These are phyloP conservation scores for Tragelaphus strepsiceros DNA, from an alignment of 2,113 vertebrate species.

Conservation along the genomic window DNA sequence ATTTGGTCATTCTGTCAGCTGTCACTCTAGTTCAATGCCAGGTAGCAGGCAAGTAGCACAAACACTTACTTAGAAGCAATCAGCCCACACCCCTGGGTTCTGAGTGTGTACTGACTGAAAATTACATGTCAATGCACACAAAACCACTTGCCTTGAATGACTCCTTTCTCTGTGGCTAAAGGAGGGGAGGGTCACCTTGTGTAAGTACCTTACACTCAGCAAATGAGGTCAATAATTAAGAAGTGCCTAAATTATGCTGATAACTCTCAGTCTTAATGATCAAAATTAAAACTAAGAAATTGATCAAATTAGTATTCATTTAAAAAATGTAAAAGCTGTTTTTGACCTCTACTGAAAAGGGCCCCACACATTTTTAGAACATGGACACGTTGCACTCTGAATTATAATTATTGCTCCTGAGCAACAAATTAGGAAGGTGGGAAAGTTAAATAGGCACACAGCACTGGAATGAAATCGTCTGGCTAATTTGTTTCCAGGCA, in stretches of 20 bases:
- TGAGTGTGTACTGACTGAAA: neutral
- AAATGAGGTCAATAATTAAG: constrained; percentile 26
- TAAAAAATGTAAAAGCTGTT: constrained; percentile 32
- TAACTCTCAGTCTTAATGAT: constrained; percentile 15
- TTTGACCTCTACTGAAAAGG: constrained; percentile 32
- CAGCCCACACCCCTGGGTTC: neutral
- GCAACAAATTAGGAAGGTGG: constrained; percentile 50
- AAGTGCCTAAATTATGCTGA: constrained; percentile 36
- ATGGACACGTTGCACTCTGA: neutral
- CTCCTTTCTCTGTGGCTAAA: constrained; percentile 1
- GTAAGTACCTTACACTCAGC: neutral
- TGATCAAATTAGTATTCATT: constrained; percentile 29
- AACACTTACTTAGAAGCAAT: neutral
- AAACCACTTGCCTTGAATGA: neutral
- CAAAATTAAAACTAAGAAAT: constrained; percentile 33
- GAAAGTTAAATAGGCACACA: constrained; percentile 20
- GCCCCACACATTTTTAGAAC: neutral
- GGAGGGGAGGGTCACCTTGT: constrained; percentile 1
- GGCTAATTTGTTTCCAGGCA: constrained; percentile 34
- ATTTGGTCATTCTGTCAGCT: neutral
- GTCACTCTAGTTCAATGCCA: neutral
- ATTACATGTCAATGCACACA: neutral
- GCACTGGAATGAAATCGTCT: constrained; percentile 26
- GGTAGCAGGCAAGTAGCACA: neutral
- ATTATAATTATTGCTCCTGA: constrained; percentile 27